Evolutionary conservation across 2,797 vertebrate species (phyloP).

Genomic region (Poecilia wingei): DNA sequence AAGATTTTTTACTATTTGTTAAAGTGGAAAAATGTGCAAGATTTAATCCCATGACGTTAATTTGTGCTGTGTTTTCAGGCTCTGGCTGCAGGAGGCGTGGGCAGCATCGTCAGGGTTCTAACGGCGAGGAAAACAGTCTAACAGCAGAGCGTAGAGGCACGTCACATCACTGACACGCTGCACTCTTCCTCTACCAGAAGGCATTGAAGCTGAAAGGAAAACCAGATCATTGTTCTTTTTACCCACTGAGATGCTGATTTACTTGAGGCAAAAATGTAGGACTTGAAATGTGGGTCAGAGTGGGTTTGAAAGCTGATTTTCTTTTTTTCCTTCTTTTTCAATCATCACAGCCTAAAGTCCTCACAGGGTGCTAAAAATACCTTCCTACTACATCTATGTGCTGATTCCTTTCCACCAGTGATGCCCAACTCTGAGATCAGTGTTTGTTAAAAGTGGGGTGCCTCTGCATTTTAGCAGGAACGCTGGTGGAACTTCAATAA

Average conservation of each 20-base stretch:
- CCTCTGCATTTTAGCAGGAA: constrained; percentile 2
- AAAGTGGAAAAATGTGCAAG: not conserved
- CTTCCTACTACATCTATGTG: constrained; percentile 18
- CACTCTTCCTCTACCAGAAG: constrained; percentile 72
- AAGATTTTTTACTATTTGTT: not conserved
- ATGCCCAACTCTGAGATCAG: constrained; percentile 8
- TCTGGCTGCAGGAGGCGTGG: constrained; percentile 93
- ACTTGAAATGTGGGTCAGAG: constrained; percentile 28
- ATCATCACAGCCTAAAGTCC: constrained; percentile 25
- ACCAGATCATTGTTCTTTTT: constrained; percentile 22
- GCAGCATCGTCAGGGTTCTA: constrained; percentile 94
- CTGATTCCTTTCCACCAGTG: constrained; percentile 10
- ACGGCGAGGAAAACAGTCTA: constrained; percentile 97
- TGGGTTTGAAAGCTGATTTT: constrained; percentile 34
- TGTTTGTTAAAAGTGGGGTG: not conserved
- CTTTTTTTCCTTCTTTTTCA: constrained; percentile 14
- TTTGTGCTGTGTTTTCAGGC: constrained; percentile 78
- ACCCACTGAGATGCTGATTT: constrained; percentile 21
- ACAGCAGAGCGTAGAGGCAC: constrained; percentile 39
- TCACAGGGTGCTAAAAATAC: constrained; percentile 61
- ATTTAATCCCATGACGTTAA: not conserved
- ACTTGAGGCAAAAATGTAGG: constrained; percentile 5
- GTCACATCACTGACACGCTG: constrained; percentile 35
- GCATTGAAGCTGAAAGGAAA: constrained; percentile 33
- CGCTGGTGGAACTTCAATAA: not conserved